Percentiles rank a stretch among this genome's conserved stretches.
Conservation (phyloP, 1,140 invertebrate genomes). For the Ips nitidus region DNA sequence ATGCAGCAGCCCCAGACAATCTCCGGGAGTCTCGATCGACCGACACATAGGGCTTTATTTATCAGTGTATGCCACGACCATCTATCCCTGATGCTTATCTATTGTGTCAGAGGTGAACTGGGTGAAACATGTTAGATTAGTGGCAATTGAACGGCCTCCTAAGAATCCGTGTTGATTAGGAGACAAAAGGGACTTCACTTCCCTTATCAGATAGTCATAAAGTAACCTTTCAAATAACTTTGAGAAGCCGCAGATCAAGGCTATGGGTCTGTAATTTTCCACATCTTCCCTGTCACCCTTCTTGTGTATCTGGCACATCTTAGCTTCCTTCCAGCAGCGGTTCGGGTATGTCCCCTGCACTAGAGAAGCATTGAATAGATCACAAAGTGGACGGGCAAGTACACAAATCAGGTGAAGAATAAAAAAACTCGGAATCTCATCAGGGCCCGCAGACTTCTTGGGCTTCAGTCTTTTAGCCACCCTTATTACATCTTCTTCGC, state of each 20-base stretch:
- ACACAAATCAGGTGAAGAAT: too few relatives aligned
- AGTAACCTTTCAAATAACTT: not conserved
- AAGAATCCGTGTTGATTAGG: conserved; percentile 2
- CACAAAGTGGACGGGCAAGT: too few relatives aligned
- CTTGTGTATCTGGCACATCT: conserved; percentile 12
- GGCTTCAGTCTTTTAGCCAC: too few relatives aligned
- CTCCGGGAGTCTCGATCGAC: too few relatives aligned
- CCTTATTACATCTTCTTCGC: too few relatives aligned
- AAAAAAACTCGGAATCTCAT: too few relatives aligned
- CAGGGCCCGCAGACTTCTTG: too few relatives aligned
- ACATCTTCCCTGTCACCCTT: conserved; percentile 7
- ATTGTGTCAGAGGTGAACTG: not conserved
- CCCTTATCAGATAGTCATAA: not conserved
- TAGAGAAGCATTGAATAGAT: too few relatives aligned
- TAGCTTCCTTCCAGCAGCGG: conserved; percentile 1
- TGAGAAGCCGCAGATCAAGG: conserved; percentile 1
- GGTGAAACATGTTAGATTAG: not conserved
- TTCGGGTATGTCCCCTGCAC: too few relatives aligned
- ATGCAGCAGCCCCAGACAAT: too few relatives aligned
- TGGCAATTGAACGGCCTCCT: not conserved
- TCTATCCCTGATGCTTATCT: not conserved
- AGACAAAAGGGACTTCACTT: not conserved
- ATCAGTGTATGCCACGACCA: conserved; percentile 7
- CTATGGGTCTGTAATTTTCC: conserved; percentile 5
- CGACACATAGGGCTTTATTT: too few relatives aligned